Base-by-base conservation (phyloP, 2,113 vertebrate genomes). In the Boulengeromyrus knoepffleri region DNA sequence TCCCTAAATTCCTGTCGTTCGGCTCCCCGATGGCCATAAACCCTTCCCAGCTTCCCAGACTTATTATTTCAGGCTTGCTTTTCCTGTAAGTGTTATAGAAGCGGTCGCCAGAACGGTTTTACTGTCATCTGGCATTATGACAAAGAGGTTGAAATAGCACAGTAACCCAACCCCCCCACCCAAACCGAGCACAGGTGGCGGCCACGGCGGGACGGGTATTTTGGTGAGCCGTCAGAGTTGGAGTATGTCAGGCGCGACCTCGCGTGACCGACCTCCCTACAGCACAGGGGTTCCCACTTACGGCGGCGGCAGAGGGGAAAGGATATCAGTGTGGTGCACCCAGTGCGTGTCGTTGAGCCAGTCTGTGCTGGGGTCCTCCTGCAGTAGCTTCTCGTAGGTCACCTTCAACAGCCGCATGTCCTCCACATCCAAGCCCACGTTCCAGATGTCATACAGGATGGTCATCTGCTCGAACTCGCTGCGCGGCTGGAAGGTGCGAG, bases 301-400 rank as follows among this genome's bases (percentile, higher is more conserved):
- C 2, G 6, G 21, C 9, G 19, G 15, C 21, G 21, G 4, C 19
- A 13, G 3, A 2, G 5, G 13, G 39, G 47, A 50, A 94, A 97
- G 97, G 98, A 99, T 99, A 98, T 98, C 95, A 0, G 97, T 97
- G 91, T 99, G 97, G 88, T 93, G 96, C 92, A 99, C 98, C 98
- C 98, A 98, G 93, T 98, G 98, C 21, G 98, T 99, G 92, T 99
- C 98, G 0, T 99, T 99, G 45, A 99, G 97, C 98, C 98, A 98
- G 92, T 97, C 97, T 0, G 97, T 97, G 90, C 96, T 96, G 62
- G 96, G 97, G 50, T 98, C 96, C 77, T 98, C 96, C 91, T 98
- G 97, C 0, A 98, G 94, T 46, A 99, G 95, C 91, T 96, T 95
- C 94, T 98, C 96, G 0, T 99, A 99, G 0, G 95, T 99, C 53